phyloP scores from a whole-genome alignment of 2,797 vertebrate species.

The Hapalemur alaotrensis region DNA sequence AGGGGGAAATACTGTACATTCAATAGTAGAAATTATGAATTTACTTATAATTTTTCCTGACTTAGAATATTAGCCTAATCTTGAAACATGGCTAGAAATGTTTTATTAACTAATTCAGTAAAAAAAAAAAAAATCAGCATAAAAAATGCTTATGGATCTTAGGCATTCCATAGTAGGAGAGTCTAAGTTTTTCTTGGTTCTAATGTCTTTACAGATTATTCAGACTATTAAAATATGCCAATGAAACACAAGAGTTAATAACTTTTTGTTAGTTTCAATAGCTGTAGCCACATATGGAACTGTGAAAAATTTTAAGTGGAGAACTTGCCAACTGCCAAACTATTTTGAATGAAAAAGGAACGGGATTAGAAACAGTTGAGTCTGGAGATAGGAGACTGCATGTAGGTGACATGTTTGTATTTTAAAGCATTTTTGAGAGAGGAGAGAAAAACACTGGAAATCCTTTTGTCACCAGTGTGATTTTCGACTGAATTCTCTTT shows the following conservation, averaged over 20 bases:
- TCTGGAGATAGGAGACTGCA: background rate
- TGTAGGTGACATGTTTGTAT: background rate
- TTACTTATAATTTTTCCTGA: background rate
- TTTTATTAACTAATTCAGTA: background rate
- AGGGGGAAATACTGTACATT: background rate
- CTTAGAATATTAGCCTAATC: background rate
- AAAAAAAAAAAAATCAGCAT: background rate
- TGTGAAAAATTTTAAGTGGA: background rate
- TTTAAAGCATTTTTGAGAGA: background rate
- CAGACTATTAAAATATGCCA: background rate
- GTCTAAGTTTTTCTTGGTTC: background rate
- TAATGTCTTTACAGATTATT: background rate
- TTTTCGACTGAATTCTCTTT: background rate
- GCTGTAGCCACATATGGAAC: background rate
- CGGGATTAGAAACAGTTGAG: background rate
- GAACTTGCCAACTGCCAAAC: background rate
- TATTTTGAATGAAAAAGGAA: background rate
- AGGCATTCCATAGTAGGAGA: background rate
- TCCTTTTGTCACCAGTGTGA: background rate
- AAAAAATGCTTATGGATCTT: background rate
- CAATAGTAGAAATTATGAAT: background rate
- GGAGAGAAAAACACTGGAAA: background rate
- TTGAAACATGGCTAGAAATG: background rate
- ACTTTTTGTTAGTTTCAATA: background rate
- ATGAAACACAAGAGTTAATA: background rate